Evolutionary conservation across 2,888 invertebrate genomes (phyloP), one percentile per base, ranked within the genome.

Genomic region (Leistus spinibarbis): DNA sequence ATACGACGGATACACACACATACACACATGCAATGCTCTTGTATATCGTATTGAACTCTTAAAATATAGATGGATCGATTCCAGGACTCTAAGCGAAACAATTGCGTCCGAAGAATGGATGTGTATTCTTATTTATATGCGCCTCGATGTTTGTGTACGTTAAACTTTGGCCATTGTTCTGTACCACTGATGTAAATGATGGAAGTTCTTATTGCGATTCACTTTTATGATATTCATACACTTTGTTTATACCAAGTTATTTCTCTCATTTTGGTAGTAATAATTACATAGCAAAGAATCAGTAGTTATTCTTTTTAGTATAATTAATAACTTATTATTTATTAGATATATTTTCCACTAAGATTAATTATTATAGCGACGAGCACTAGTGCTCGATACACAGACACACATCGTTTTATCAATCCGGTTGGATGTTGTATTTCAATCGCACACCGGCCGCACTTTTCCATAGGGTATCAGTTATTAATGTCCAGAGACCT

Each of bases 401-500:
- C n/a, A n/a, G n/a, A n/a, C n/a, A n/a, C 40, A 40, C 17, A 17
- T 10, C 60, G 22, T 72, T 72, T 72, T 72, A 72, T 72, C 72
- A 72, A 66, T 72, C 72, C 72, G 66, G 40, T 40, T 10, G 66
- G 72, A 72, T 72, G 72, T 66, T 72, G 72, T 72, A 72, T 72
- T 72, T 72, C 72, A 72, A 72, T 72, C 72, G 56, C 56, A 40
- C 57, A 20, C 20, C 13, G 57, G 72, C 72, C 72, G 57, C 72
- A 72, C 66, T 66, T 72, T 66, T 72, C 72, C 66, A 17, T 65
- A 66, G 72, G 66, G 60, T 72, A 72, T 72, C 72, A 72, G 72
- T 72, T 72, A 72, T 72, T 72, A 72, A 72, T 72, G 72, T 57
- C 72, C 72, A 57, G 72, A 72, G 72, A 72, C 72, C 71, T 71